Base-by-base conservation (phyloP, 2,797 vertebrate species). In the Hemitrygon akajei region DNA sequence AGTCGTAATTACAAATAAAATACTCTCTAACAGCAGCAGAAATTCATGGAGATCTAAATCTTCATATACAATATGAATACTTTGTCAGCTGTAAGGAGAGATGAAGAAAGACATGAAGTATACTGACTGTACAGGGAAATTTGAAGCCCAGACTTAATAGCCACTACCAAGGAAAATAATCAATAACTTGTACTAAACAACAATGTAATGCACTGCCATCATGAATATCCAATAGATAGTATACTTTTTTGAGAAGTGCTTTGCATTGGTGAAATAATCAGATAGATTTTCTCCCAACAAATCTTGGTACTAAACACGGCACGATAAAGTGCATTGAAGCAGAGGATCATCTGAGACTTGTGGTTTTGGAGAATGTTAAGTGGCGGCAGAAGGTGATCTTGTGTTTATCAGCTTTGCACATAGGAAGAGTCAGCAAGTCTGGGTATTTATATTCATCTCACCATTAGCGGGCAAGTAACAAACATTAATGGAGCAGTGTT, bases 391-490 rank as follows among this genome's bases (percentile, higher is more conserved):
- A 96, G 96, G 95, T 94, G 95, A 96, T 94, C 95, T 96, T 95
- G 95, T 96, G 96, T 96, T 97, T 96, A 94, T 97, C 97, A 97
- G 97, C 96, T 97, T 97, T 96, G 95, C 96, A 96, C 96, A 94
- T 95, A 95, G 94, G 92, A 95, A 98, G 98, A 98, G 98, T 97
- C 98, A 98, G 97, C 96, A 97, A 98, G 97, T 98, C 98, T 98
- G 97, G 97, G 97, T 96, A 96, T 96, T 97, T 94, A 96, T 97
- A 96, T 95, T 96, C 95, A 95, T 95, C 96, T 96, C 95, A 95
- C 95, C 97, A 95, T 96, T 97, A 97, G 95, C 95, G 95, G 94
- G 95, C 95, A 94, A 94, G 95, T 94, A 95, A 96, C 95, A 95
- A 95, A 95, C 95, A 0, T 96, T 97, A 97, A 96, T 97, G 96